Evolutionary conservation across 2,113 vertebrate species (phyloP), one percentile per base, ranked within the genome.

Genomic region (Toxostoma redivivum): DNA sequence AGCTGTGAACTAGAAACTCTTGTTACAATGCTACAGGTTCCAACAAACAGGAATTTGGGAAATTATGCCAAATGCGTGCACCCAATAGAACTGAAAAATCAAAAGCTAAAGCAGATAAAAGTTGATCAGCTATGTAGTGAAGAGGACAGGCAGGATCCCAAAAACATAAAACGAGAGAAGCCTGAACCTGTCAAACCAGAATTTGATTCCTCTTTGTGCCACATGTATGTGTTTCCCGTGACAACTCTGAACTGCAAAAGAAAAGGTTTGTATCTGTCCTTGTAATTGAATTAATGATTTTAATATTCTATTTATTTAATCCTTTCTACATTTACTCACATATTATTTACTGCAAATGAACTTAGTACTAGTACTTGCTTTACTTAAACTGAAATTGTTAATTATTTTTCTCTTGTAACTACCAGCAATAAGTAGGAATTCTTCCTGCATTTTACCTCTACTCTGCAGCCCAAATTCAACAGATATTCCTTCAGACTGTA

Each of bases 31-130:
- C 94, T 99, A 88, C 99, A 99, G 96, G 96, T 99, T 92, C 99
- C 99, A 45, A 97, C 98, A 91, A 99, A 99, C 93, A 98, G 98
- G 60, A 99, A 99, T 96, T 83, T 99, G 96, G 99, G 99, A 20
- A 99, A 99, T 97, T 99, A 98, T 22, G 99, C 98, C 92, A 99
- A 98, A 90, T 99, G 99, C 13, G 93, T 93, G 11, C 96, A 98
- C 64, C 99, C 99, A 15, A 70, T 40, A 53, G 95, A 94, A 40
- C 93, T 99, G 42, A 98, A 82, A 95, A 98, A 98, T 82, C 98
- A 98, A 91, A 99, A 99, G 94, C 85, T 99, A 76, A 99, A 98
- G 97, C 98, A 98, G 92, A 78, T 99, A 86, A 98, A 94, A 61
- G 95, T 93, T 66, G 98, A 99, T 37, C 82, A 95, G 42, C 80